Conservation (phyloP, 92 coral and sea anemone species). For the Palythoa grandiflora region DNA sequence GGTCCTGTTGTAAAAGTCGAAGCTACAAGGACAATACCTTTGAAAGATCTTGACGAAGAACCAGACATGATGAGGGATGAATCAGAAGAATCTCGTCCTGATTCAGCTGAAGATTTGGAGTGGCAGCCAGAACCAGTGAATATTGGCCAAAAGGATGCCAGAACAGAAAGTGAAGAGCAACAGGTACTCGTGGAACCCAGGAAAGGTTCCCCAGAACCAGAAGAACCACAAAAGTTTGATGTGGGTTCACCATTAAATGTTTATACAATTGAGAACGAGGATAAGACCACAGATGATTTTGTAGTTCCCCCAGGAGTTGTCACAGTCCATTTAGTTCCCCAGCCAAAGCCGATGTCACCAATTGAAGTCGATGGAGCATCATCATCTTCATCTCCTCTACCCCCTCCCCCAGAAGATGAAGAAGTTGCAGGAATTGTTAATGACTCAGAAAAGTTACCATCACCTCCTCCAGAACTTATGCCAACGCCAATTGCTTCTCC, state of each 20-base stretch:
- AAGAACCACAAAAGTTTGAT: conserved; percentile 54
- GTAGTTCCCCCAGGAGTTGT: conserved; percentile 79
- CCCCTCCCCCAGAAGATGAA: conserved; percentile 79
- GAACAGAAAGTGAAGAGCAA: conserved; percentile 9
- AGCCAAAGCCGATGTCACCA: conserved; percentile 89
- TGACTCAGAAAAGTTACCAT: conserved; percentile 86
- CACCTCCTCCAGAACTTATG: conserved; percentile 81
- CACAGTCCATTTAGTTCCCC: conserved; percentile 75
- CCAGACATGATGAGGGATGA: conserved; percentile 92
- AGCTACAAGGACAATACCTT: conserved; percentile 64
- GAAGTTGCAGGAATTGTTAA: conserved; percentile 64
- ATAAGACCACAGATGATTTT: conserved; percentile 57
- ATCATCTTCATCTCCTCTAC: conserved; percentile 85
- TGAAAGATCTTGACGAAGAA: conserved; percentile 88
- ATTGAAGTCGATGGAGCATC: conserved; percentile 85
- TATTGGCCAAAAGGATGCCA: conserved; percentile 26
- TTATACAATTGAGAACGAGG: conserved; percentile 53
- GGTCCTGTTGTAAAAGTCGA: conserved; percentile 65
- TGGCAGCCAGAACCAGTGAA: conserved; percentile 78
- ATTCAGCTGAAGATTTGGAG: conserved; percentile 78
- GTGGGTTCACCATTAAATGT: conserved; percentile 64
- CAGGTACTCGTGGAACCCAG: background rate
- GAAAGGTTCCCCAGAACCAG: conserved; percentile 35
- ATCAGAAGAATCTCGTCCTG: conserved; percentile 66
- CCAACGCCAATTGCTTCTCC: conserved; percentile 53